Evolutionary conservation across 2,113 vertebrate genomes (phyloP).

Genomic region (Odocoileus virginianus): DNA sequence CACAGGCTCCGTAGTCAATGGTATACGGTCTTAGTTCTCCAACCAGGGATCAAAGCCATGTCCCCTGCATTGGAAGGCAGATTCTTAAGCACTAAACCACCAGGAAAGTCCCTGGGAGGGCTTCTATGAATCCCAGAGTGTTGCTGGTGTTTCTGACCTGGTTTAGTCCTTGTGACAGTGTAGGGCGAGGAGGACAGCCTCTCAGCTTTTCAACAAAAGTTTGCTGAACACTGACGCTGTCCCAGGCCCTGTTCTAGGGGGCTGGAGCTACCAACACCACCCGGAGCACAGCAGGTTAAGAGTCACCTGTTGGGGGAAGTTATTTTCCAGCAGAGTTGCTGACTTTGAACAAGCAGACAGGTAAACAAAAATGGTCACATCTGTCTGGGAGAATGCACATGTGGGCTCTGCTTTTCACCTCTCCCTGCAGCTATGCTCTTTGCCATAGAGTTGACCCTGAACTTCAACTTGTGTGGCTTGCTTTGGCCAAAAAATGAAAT

Average conservation of each 20-base stretch:
- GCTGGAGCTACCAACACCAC: rapidly evolving
- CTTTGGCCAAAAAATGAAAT: background rate
- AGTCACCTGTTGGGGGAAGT: rapidly evolving
- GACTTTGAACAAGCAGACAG: rapidly evolving
- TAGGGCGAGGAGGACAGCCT: background rate
- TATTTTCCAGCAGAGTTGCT: background rate
- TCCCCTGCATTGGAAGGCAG: background rate
- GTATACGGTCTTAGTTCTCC: background rate
- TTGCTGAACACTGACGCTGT: rapidly evolving
- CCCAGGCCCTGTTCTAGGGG: background rate
- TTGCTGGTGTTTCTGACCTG: background rate
- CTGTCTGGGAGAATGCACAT: rapidly evolving
- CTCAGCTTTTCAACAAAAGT: background rate
- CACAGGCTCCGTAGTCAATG: background rate
- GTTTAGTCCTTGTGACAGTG: background rate
- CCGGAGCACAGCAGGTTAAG: rapidly evolving
- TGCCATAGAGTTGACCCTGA: background rate
- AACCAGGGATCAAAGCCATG: background rate
- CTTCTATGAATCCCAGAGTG: background rate
- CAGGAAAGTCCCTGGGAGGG: background rate
- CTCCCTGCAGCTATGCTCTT: background rate
- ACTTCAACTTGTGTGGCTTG: background rate
- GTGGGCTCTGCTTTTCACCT: rapidly evolving
- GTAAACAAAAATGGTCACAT: rapidly evolving
- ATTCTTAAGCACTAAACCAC: background rate